Percentiles rank a stretch among this genome's conserved stretches.
Conservation (phyloP, 2,888 invertebrate genomes). For the Harpalus rufipes region DNA sequence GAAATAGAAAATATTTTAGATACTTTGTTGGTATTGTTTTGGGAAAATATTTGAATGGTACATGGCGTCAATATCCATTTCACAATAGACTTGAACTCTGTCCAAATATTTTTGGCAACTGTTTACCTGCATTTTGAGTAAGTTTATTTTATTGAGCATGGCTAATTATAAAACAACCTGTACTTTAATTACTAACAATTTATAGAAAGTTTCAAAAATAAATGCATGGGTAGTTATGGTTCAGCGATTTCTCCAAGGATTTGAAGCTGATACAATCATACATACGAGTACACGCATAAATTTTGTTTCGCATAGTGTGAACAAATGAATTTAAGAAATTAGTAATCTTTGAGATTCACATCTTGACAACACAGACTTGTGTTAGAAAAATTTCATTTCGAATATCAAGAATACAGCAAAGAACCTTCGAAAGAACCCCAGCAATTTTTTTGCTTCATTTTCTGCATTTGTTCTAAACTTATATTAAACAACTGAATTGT, state of each 20-base stretch:
- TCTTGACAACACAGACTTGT: too few relatives aligned
- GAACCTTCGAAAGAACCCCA: too few relatives aligned
- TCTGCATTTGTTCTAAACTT: too few relatives aligned
- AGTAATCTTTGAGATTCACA: too few relatives aligned
- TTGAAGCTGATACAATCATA: too few relatives aligned
- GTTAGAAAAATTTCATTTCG: too few relatives aligned
- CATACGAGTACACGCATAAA: too few relatives aligned
- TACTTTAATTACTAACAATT: not conserved
- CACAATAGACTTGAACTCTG: constrained; percentile 41
- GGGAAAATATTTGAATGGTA: constrained; percentile 12
- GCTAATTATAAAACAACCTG: constrained; percentile 28
- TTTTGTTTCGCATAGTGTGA: too few relatives aligned
- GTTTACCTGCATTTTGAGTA: constrained; percentile 42
- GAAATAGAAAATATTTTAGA: constrained; percentile 27
- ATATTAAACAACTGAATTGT: too few relatives aligned
- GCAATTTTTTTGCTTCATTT: too few relatives aligned
- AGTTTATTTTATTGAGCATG: constrained; percentile 5
- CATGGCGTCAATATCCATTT: constrained; percentile 42
- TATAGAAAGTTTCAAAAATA: not conserved
- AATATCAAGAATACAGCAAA: too few relatives aligned
- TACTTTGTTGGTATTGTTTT: constrained; percentile 4
- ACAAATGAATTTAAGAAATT: too few relatives aligned
- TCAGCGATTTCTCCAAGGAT: not conserved
- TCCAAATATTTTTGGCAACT: constrained; percentile 46
- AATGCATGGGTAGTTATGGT: not conserved